Evolutionary conservation across 2,888 invertebrate species (phyloP), one percentile per base, ranked within the genome.

Genomic region (Synanthedon tipuliformis): DNA sequence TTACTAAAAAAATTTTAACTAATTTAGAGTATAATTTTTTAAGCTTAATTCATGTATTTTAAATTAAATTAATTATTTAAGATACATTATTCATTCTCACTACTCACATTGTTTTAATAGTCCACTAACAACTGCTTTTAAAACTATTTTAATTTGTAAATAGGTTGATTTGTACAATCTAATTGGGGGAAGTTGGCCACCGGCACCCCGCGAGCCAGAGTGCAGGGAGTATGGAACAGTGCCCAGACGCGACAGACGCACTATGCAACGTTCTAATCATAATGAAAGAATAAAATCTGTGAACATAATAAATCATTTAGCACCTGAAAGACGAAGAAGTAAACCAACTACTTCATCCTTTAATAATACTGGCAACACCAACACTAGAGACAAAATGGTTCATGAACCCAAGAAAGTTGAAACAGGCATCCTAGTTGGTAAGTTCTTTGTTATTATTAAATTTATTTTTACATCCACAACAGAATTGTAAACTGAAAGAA

Each of bases 261-360:
- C 72, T 74, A 84, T 83, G 82, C 84, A 85, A 69, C 76, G 73
- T 53, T 58, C 76, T 51, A 62, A 73, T 41, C 78, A 75, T 54
- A 68, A 74, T 66, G 88, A 85, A 57, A 79, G 91, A 61, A 82
- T 89, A 61, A 91, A 90, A 68, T 91, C 91, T 66, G 75, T 85
- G 4, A 92, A 91, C 73, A 78, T 89, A 45, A 69, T 91, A 55
- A 84, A 88, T 55, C 91, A 91, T 63, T 68, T 91, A 54, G 78
- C 86, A 50, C 79, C 85, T 57, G 84, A 87, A 56, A 70, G 77
- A 61, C 67, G 75, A 40, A 71, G 41, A n/a, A 65, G 69, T 59
- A 87, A 72, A 70, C 69, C 65, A 52, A 62, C 65, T 56, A 65
- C 64, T 52, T 59, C 67, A 56, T 61, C 61, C 18, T 61, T 57